Percentiles rank a stretch among this genome's conserved stretches.
Conservation (phyloP, 2,797 vertebrate species). For the Notolabrus celidotus region DNA sequence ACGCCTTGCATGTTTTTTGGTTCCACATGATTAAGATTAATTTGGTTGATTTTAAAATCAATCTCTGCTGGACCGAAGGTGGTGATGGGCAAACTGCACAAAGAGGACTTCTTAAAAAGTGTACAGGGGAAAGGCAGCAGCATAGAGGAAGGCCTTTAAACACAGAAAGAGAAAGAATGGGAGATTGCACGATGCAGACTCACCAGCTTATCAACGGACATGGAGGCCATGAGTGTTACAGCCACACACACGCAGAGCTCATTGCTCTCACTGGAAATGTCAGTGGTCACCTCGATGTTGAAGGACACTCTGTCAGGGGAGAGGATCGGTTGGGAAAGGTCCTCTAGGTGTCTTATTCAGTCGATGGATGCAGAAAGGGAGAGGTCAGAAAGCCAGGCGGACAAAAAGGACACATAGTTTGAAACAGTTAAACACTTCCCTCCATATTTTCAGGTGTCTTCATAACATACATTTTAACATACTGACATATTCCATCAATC, state of each 20-base stretch:
- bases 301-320: conserved; percentile 1
- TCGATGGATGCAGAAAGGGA: not conserved
- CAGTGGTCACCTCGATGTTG: not conserved
- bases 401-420: not conserved
- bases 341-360: not conserved
- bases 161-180: not conserved
- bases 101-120: no score
- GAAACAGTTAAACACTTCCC: not conserved
- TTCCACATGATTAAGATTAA: no score
- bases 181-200: not conserved
- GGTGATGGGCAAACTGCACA: no score
- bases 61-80: no score
- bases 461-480: no score
- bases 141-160: no score
- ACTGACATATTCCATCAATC: no score
- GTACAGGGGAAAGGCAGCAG: no score
- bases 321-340: not conserved
- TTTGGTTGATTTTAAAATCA: no score
- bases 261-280: not conserved
- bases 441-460: no score
- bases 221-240: not conserved
- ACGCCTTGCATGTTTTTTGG: no score
- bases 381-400: not conserved
- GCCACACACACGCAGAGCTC: not conserved
- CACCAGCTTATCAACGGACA: no score